Conservation (phyloP, 2,797 vertebrate genomes). For the Enteromius treurensis region DNA sequence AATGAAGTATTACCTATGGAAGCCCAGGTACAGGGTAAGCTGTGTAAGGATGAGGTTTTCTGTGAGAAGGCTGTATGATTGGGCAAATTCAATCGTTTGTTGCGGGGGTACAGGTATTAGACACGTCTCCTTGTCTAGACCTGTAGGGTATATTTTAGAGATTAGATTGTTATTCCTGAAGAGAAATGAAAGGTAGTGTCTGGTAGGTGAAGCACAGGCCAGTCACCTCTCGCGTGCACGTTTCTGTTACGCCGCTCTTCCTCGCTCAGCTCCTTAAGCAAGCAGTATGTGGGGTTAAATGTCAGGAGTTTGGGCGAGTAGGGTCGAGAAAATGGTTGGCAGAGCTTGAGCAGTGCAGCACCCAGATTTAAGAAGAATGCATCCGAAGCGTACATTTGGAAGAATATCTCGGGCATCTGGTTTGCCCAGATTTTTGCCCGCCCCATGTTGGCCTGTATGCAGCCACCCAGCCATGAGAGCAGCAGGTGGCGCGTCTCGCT, state of each 20-base stretch:
- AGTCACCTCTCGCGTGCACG: constrained; percentile 91
- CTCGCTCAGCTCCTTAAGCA: constrained; percentile 90
- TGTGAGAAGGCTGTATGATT: constrained; percentile 93
- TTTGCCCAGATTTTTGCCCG: constrained; percentile 98
- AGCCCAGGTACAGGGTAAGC: constrained; percentile 89
- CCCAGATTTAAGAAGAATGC: constrained; percentile 96
- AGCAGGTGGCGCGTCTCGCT: constrained; percentile 92
- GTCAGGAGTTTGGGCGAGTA: constrained; percentile 89
- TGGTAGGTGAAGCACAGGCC: background rate
- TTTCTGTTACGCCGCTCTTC: constrained; percentile 91
- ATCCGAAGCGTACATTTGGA: constrained; percentile 95
- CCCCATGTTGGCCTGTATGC: constrained; percentile 91
- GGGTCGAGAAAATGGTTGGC: constrained; percentile 96
- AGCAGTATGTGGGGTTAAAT: constrained; percentile 96
- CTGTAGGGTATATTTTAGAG: constrained; percentile 66
- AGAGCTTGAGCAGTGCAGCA: constrained; percentile 90
- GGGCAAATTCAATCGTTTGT: constrained; percentile 82
- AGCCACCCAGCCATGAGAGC: constrained; percentile 95
- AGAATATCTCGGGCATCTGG: constrained; percentile 98
- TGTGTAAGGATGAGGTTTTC: constrained; percentile 97
- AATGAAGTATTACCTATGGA: constrained; percentile 75
- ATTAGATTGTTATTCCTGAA: background rate
- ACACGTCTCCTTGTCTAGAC: constrained; percentile 96
- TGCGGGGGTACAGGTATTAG: constrained; percentile 87
- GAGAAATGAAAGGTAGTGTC: constrained; percentile 3